Base-by-base conservation (phyloP, 1,140 invertebrate genomes). In the Agraylea sexmaculata region DNA sequence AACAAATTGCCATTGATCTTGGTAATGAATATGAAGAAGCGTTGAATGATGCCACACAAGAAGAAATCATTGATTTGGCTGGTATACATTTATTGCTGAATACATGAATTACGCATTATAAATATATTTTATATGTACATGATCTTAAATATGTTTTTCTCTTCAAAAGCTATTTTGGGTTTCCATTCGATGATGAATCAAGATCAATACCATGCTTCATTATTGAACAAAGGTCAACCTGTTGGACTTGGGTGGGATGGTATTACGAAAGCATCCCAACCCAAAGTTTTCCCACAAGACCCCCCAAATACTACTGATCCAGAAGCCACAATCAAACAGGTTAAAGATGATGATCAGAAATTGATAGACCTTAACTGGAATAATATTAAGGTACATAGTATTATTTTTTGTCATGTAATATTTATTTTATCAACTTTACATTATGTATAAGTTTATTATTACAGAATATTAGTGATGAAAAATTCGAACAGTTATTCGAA, bases 131-230 rank as follows among this genome's bases (percentile, higher is more conserved):
- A 6, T 8, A 7, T 32, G 20, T 36, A 20, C 20, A 36, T 17
- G 13, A 7, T 17, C 19, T 16, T 20, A 36, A 15, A 36, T 16
- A 21, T 5, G 18, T 38, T 38, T 30, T 13, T 29, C 13, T n/a
- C 19, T 16, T 36, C n/a, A 36, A 18, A 36, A 92, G 93, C 92
- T 69, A 95, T 97, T 65, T 74, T 98, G 46, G 95, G 95, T 53
- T 95, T 99, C 71, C 94, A 98, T 68, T 97, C 93, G 35, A 96
- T 99, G 87, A 87, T 99, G 80, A 99, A 97, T 68, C 95, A 99
- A 73, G 92, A 96, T 60, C 95, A 99, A 65, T 99, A 96, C 66
- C 91, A 98, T 66, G 92, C 93, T 36, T 95, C 93, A 27, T 63
- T 93, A 34, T 60, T 89, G 40, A 92, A 92, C 67, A 91, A 90